A percentile compares a stretch with the other conserved stretches of the same genome.
phyloP scores from a whole-genome alignment of 1,140 invertebrate species.

The Lordiphosa clarofinis region DNA sequence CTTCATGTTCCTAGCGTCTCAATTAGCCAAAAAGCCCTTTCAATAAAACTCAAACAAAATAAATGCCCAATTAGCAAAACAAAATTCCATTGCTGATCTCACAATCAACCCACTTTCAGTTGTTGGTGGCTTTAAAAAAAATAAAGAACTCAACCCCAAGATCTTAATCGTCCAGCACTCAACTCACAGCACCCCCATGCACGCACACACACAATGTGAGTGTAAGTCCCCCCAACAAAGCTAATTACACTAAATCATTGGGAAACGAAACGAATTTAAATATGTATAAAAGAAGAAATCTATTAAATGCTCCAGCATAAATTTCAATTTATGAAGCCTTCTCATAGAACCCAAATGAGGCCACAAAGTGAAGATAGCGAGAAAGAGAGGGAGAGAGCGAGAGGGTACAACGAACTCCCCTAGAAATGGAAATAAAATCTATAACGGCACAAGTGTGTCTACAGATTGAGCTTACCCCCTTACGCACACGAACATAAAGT shows the following conservation, averaged over 20 bases:
- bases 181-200: constrained; percentile 1
- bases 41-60: constrained; percentile 13
- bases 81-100: constrained; percentile 59
- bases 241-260: constrained; percentile 72
- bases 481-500: background rate
- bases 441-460: constrained; percentile 45
- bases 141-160: constrained; percentile 7
- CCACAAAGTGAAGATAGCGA: constrained; percentile 19
- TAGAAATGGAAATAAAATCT: constrained; percentile 36
- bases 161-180: constrained; percentile 60
- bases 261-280: constrained; percentile 66
- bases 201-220: too few species aligned
- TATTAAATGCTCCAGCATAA: constrained; percentile 74
- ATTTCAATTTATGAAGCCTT: constrained; percentile 74
- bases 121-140: background rate
- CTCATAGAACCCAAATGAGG: constrained; percentile 34
- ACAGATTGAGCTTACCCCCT: constrained; percentile 51
- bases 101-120: constrained; percentile 56
- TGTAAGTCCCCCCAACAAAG: constrained; percentile 9
- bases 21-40: constrained; percentile 63
- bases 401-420: constrained; percentile 53
- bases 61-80: constrained; percentile 35
- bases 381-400: constrained; percentile 13
- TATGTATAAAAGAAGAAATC: constrained; percentile 62
- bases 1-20: constrained; percentile 43